Evolutionary conservation across 1,140 invertebrate genomes (phyloP).

Genomic region (Drosophila bifasciata): DNA sequence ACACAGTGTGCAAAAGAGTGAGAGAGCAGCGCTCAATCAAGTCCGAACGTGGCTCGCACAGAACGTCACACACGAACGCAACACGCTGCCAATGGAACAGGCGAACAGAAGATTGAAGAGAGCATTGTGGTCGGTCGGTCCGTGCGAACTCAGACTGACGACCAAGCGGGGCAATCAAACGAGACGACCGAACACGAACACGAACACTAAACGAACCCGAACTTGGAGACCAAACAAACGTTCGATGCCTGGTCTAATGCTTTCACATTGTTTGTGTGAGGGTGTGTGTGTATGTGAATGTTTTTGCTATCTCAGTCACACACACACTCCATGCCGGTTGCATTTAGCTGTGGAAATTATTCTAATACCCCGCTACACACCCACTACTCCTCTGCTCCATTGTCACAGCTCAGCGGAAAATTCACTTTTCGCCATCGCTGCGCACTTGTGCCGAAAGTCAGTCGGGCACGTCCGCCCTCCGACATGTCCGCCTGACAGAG

Average conservation of each 20-base stretch:
- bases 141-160: slow-evolving; percentile 52
- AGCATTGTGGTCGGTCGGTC: slow-evolving; percentile 53
- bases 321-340: slow-evolving; percentile 10
- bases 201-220: slow-evolving; percentile 25
- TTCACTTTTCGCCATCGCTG: slow-evolving; percentile 82
- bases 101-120: slow-evolving; percentile 55
- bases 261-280: too few species aligned
- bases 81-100: slow-evolving; percentile 72
- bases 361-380: slow-evolving; percentile 38
- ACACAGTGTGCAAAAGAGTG: neutral
- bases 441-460: slow-evolving; percentile 80
- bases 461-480: slow-evolving; percentile 72
- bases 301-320: slow-evolving; percentile 6
- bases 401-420: slow-evolving; percentile 66
- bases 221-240: slow-evolving; percentile 2
- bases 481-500: slow-evolving; percentile 35
- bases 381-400: neutral
- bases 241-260: slow-evolving; percentile 12
- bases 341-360: slow-evolving; percentile 55
- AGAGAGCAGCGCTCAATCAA: slow-evolving; percentile 12
- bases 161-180: slow-evolving; percentile 46
- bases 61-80: slow-evolving; percentile 84
- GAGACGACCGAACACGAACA: slow-evolving; percentile 38
- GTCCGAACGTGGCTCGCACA: slow-evolving; percentile 55
- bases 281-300: too few species aligned